Conservation (phyloP, 2,888 invertebrate species). For the Ennomos quercinarius region DNA sequence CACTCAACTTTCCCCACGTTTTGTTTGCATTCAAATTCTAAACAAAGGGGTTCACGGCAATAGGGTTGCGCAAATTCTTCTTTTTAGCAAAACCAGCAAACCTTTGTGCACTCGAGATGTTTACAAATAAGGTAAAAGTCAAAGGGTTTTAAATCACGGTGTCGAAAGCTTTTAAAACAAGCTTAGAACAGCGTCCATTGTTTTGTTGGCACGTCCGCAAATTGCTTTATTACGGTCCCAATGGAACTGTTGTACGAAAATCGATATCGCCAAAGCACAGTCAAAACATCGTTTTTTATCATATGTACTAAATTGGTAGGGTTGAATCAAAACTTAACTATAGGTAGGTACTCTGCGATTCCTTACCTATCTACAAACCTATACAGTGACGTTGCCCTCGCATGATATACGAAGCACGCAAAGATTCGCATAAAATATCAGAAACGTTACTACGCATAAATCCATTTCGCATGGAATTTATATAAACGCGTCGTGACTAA, state of each 20-base stretch:
- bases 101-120: conserved; percentile 78
- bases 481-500: conserved; percentile 30
- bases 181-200: conserved; percentile 80
- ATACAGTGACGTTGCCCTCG: conserved; percentile 31
- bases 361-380: conserved; percentile 39
- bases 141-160: conserved; percentile 84
- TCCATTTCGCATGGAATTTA: conserved; percentile 46
- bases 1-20: conserved; percentile 64
- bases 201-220: conserved; percentile 80
- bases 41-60: conserved; percentile 76
- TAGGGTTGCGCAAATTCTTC: conserved; percentile 78
- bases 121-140: conserved; percentile 82
- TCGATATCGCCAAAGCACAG: conserved; percentile 79
- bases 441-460: conserved; percentile 46
- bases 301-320: conserved; percentile 46
- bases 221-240: conserved; percentile 81
- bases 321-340: conserved; percentile 30
- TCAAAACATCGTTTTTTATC: conserved; percentile 80
- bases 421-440: conserved; percentile 41
- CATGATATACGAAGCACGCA: conserved; percentile 36
- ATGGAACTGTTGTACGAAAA: conserved; percentile 71
- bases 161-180: conserved; percentile 84
- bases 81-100: conserved; percentile 68
- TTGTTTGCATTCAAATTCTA: conserved; percentile 56
- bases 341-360: conserved; percentile 4